Evolutionary conservation across 2,113 vertebrate genomes (phyloP), one percentile per base, ranked within the genome.

Genomic region (Podarcis raffonei): DNA sequence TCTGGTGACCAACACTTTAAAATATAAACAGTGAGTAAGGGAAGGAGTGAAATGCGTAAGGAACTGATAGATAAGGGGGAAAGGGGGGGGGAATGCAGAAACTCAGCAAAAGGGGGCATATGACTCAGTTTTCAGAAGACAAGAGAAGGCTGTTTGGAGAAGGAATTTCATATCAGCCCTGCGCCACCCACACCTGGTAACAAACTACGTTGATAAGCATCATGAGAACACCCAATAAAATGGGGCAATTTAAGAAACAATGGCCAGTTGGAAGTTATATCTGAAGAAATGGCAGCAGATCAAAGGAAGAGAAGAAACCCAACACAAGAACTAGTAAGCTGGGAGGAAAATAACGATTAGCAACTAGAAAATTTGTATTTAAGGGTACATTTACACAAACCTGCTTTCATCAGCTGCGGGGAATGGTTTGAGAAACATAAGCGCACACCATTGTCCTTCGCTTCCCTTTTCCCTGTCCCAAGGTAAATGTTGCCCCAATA

Each of bases 201-300:
- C 88, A 89, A 84, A 85, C 88, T 59, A 65, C 15, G 5, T 72
- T 2, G 88, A 89, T 89, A 85, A 89, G 87, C 71, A 85, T 85
- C 83, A 80, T 89, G 88, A 85, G 88, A 89, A 80, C 83, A 85
- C 82, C 76, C 72, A 85, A 80, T 85, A 85, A 85, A 89, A 80
- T 80, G 65, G 76, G 42, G 83, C 87, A 80, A 59, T 84, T 85
- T 62, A 85, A 72, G 87, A 84, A 89, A 84, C 83, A 84, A 42
- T 25, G 20, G 48, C 53, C 75, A 84, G 82, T 79, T 80, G 82
- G 65, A 53, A 72, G 74, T 69, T 80, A 37, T 84, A 79, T 59
- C 82, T 84, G 65, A 84, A 84, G 66, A 42, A 84, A 85, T 80
- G 88, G 82, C 76, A 79, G 25, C 3, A 25, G 76, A 89, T 85